phyloP scores from a whole-genome alignment of 2,113 vertebrate genomes.

The Rhineura floridana region DNA sequence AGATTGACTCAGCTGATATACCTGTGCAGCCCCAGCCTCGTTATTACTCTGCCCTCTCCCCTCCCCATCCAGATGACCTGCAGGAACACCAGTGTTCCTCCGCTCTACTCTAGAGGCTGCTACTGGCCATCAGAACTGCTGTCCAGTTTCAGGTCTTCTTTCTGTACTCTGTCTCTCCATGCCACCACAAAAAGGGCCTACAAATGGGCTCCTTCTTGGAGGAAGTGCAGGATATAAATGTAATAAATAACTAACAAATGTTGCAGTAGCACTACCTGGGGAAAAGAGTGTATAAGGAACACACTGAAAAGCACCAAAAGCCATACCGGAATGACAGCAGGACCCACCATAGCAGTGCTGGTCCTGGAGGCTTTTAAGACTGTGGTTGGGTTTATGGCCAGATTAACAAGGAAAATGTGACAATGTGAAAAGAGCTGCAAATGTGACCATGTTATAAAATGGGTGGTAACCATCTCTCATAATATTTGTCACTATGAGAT shows the following conservation, averaged over 20 bases:
- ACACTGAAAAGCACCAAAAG: not conserved
- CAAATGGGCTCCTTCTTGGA: too few relatives aligned
- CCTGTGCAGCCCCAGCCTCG: too few relatives aligned
- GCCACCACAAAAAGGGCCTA: too few relatives aligned
- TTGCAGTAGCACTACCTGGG: too few relatives aligned
- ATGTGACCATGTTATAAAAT: fast-evolving
- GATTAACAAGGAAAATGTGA: not conserved
- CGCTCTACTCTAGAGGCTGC: too few relatives aligned
- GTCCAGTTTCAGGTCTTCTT: not conserved
- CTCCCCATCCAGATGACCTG: too few relatives aligned
- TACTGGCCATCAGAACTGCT: not conserved
- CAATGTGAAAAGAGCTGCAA: fast-evolving
- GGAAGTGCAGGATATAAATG: too few relatives aligned
- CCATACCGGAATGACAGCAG: not conserved
- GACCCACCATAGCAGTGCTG: not conserved
- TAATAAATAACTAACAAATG: too few relatives aligned
- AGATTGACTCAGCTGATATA: too few relatives aligned
- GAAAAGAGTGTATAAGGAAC: not conserved
- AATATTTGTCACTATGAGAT: not conserved
- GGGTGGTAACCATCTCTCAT: not conserved
- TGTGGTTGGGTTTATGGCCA: not conserved
- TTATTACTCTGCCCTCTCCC: too few relatives aligned
- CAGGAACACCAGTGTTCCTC: too few relatives aligned
- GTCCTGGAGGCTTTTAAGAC: not conserved
- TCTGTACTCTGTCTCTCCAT: not conserved